phyloP scores from a whole-genome alignment of 2,113 vertebrate genomes.

The Casuarius casuarius region DNA sequence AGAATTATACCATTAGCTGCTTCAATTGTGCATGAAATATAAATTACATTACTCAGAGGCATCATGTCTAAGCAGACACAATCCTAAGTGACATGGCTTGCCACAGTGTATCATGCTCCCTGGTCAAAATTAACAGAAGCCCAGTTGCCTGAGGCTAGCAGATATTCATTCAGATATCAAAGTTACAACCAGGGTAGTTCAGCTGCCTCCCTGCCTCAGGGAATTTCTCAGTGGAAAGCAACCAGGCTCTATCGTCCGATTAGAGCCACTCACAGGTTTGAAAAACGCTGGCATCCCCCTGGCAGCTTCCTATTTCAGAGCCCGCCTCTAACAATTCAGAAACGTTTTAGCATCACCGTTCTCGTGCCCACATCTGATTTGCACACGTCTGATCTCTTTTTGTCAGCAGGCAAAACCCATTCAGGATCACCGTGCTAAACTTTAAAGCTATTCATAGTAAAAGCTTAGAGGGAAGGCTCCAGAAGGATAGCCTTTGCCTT shows the following conservation, averaged over 20 bases:
- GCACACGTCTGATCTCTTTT: background rate
- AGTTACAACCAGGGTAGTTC: constrained; percentile 21
- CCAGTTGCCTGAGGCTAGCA: constrained; percentile 63
- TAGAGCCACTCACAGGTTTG: background rate
- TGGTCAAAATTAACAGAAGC: constrained; percentile 77
- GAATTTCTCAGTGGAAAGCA: constrained; percentile 24
- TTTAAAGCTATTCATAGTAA: background rate
- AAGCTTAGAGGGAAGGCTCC: background rate
- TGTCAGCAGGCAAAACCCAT: background rate
- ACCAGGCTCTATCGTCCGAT: background rate
- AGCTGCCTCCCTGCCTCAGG: background rate
- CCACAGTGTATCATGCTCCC: constrained; percentile 73
- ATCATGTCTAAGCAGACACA: constrained; percentile 79
- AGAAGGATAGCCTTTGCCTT: constrained; percentile 12
- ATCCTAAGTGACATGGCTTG: constrained; percentile 82
- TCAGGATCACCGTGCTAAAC: background rate
- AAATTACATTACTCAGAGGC: constrained; percentile 86
- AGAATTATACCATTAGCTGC: constrained; percentile 88
- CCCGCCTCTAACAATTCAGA: background rate
- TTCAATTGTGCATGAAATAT: constrained; percentile 89
- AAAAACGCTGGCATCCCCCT: background rate
- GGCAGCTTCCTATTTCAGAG: background rate
- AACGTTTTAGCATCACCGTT: accelerated
- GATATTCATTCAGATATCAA: constrained; percentile 55
- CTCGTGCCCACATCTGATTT: background rate